These are phyloP conservation scores for Tursiops truncatus DNA, from an alignment of 2,113 vertebrate genomes.

Conservation along the genomic window DNA sequence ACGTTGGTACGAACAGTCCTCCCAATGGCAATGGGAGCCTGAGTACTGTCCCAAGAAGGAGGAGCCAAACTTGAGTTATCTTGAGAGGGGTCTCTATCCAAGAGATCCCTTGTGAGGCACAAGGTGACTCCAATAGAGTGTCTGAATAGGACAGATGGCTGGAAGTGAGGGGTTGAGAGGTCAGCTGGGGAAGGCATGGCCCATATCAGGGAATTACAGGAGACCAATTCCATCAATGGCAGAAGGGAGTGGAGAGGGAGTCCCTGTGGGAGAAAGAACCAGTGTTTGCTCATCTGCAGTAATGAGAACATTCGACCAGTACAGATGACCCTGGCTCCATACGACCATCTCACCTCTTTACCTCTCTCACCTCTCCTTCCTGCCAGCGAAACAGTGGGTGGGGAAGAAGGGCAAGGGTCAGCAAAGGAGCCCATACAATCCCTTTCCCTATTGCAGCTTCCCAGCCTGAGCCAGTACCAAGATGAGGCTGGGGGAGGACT, in stretches of 20 bases:
- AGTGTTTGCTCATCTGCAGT: neutral
- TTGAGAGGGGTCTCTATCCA: neutral
- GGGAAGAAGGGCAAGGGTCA: neutral
- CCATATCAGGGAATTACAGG: neutral
- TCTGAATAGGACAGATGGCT: neutral
- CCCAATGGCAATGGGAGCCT: neutral
- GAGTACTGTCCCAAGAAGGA: neutral
- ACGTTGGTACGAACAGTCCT: fast-evolving
- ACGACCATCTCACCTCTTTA: neutral
- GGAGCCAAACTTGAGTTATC: neutral
- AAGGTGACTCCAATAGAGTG: neutral
- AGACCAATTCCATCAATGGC: neutral
- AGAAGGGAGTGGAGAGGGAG: neutral
- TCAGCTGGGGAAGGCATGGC: neutral
- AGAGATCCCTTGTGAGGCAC: neutral
- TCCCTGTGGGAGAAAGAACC: neutral
- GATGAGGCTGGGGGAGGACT: neutral
- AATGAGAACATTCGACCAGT: neutral
- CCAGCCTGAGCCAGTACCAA: neutral
- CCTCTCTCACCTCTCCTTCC: neutral
- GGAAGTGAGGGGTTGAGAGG: neutral
- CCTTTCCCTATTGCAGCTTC: too few species aligned
- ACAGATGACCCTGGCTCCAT: neutral
- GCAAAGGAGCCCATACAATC: neutral
- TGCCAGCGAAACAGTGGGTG: neutral